A percentile compares a stretch with the other conserved stretches of the same genome.
Evolutionary conservation across 2,113 vertebrate genomes (phyloP).

Genomic region (Tympanuchus pallidicinctus): DNA sequence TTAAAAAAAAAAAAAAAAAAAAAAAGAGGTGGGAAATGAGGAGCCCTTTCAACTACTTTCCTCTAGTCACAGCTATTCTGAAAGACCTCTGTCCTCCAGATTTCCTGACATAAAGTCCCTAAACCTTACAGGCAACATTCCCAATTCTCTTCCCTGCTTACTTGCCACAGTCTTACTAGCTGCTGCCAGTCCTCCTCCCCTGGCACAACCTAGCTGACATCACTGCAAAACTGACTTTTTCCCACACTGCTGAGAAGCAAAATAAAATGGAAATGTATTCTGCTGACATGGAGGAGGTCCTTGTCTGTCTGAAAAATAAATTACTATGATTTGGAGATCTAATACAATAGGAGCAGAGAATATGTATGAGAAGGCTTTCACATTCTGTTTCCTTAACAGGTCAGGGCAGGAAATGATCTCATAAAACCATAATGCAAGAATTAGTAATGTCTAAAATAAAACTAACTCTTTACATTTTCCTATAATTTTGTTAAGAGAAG

Average conservation of each 20-base stretch:
- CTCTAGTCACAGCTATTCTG: background rate
- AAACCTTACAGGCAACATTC: accelerated
- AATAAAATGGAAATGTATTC: background rate
- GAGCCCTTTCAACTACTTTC: background rate
- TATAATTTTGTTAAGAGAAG: background rate
- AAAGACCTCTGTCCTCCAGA: background rate
- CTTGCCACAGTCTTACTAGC: background rate
- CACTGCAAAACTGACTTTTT: accelerated
- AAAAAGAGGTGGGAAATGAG: background rate
- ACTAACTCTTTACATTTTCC: background rate
- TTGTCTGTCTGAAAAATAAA: background rate
- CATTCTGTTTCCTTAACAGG: background rate
- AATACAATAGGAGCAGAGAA: background rate
- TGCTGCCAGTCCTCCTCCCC: background rate
- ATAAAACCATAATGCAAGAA: background rate
- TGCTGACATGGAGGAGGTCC: background rate
- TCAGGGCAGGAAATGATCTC: background rate
- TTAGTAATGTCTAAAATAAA: background rate
- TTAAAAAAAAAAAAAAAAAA: too few relatives aligned
- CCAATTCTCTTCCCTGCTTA: background rate
- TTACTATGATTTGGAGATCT: background rate
- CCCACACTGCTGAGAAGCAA: background rate
- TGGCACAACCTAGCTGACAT: background rate
- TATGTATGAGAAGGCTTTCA: background rate
- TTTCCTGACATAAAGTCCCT: background rate